Base-by-base conservation (phyloP, 2,113 vertebrate genomes). In the Oncorhynchus tshawytscha region DNA sequence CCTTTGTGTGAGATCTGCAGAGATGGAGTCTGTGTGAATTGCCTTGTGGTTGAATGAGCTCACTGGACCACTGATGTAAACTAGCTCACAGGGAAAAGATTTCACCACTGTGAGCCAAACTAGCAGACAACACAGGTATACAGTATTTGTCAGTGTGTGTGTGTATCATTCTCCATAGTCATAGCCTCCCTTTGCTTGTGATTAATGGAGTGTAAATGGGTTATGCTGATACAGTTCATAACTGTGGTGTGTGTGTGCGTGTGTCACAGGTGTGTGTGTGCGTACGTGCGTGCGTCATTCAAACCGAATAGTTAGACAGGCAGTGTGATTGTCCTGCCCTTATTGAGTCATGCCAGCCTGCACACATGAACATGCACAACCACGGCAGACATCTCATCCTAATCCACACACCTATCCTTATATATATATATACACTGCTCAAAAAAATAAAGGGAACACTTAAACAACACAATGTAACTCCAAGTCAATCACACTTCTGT, bases 181-280 rank as follows among this genome's bases (percentile, higher is more conserved):
- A 66, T 66, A 66, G 24, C 70, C 68, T 82, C 76, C 84, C 39
- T 39, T 86, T 90, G 86, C 84, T 86, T 60, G 59, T 89, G 88
- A 90, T 91, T 89, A 91, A 90, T 89, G 89, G 85, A 87, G 87
- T 90, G 86, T 90, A 88, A 89, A 88, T 84, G 90, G 90, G 90
- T 92, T 91, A 91, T 87, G 88, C 85, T 90, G 89, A 91, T 92
- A 90, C 89, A 87, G 88, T 90, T 89, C 87, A 88, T 88, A 90
- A 90, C 90, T 78, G 39, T 82, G 88, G 79, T 27, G 27, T 27
- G 27, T 3, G 27, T 27, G 39, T 45, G 8, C 11, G 29, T 31
- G 29, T 5, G 29, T 5, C 29, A 88, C 87, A 89, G 88, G 88
- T 90, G 39, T 12, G 39, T 11, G 2, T 45, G 9, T 45, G 34